Conservation (phyloP, 2,113 vertebrate species). For the Erpornis zantholeuca region DNA sequence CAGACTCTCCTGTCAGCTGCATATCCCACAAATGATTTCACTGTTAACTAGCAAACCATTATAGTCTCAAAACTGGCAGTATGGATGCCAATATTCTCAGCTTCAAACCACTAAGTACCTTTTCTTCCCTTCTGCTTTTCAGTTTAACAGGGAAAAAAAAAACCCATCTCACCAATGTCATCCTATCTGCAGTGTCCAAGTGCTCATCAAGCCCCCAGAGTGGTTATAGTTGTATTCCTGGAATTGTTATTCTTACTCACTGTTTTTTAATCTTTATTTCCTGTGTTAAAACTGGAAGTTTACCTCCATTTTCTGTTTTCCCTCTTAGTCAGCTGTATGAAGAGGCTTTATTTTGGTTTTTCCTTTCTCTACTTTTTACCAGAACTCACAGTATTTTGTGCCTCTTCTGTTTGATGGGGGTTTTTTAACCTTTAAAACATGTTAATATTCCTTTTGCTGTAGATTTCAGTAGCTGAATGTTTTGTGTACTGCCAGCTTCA, state of each 20-base stretch:
- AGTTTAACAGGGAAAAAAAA: neutral
- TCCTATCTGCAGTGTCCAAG: neutral
- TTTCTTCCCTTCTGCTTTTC: neutral
- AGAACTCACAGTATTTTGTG: neutral
- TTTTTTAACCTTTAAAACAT: neutral
- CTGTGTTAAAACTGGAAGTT: neutral
- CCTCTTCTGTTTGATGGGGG: neutral
- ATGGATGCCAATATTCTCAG: neutral
- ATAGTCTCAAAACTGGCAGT: neutral
- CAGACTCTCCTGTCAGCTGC: neutral
- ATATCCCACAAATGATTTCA: slow-evolving; percentile 9
- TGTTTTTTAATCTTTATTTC: neutral
- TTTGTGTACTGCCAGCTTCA: neutral
- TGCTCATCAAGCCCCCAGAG: neutral
- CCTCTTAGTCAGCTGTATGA: neutral
- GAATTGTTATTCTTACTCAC: neutral
- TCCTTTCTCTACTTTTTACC: neutral
- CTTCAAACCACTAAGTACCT: slow-evolving; percentile 28
- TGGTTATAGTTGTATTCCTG: neutral
- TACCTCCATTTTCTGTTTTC: neutral
- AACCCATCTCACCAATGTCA: neutral
- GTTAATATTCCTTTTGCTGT: neutral
- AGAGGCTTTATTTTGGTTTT: neutral
- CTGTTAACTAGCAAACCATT: slow-evolving; percentile 10
- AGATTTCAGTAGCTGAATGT: neutral